Evolutionary conservation across 1,140 invertebrate genomes (phyloP).

Genomic region (Trypoxylus dichotomus): DNA sequence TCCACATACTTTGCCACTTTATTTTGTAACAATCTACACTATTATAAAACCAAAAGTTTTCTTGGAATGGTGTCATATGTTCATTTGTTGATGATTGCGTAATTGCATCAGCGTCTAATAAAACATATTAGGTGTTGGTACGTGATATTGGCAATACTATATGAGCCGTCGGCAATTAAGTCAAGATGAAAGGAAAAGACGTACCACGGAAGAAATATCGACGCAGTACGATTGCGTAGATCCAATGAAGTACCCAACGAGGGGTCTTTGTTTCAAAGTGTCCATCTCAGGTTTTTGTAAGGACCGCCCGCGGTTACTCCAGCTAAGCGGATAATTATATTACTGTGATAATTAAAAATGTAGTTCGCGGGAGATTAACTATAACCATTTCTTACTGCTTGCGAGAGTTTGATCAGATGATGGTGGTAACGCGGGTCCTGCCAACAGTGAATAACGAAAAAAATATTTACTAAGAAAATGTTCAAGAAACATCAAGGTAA

Average conservation of each 20-base stretch:
- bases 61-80: too few species aligned
- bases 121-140: too few species aligned
- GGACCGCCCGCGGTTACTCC: slow-evolving; percentile 10
- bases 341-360: slow-evolving; percentile 25
- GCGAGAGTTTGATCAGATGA: background rate
- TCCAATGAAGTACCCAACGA: slow-evolving; percentile 1
- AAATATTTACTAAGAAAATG: too few species aligned
- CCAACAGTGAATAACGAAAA: too few species aligned
- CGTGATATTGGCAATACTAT: background rate
- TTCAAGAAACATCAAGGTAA: too few species aligned
- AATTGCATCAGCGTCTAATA: too few species aligned
- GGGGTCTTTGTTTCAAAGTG: slow-evolving; percentile 27
- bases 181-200: background rate
- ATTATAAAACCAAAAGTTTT: too few species aligned
- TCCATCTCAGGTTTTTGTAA: slow-evolving; percentile 2
- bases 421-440: too few species aligned
- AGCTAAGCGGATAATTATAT: slow-evolving; percentile 24
- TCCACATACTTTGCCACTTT: background rate
- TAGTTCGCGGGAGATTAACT: slow-evolving; percentile 14
- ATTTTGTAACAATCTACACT: background rate
- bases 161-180: background rate
- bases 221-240: background rate
- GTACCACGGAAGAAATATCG: background rate
- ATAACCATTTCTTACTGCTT: slow-evolving; percentile 14
- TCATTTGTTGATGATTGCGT: too few species aligned